Percentiles rank a stretch among this genome's conserved stretches.
Evolutionary conservation across 2,113 vertebrate genomes (phyloP).

Genomic region (Bubalus kerabau): DNA sequence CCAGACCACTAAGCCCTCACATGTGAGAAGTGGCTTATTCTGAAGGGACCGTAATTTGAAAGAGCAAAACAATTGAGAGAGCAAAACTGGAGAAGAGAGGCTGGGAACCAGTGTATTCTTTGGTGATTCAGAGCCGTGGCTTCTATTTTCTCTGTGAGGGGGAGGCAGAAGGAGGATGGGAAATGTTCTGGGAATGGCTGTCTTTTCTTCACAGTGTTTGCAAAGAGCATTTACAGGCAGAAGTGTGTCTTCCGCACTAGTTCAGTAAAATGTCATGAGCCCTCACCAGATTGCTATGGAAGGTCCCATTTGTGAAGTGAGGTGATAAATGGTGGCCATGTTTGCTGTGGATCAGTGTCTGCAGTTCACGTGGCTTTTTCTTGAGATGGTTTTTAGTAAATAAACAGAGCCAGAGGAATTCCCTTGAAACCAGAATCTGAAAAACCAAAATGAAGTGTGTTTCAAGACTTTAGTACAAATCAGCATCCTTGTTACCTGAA

Average conservation of each 20-base stretch:
- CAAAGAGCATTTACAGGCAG: conserved; percentile 8
- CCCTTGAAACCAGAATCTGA: not conserved
- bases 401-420: not conserved
- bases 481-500: not conserved
- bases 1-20: not conserved
- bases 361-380: not conserved
- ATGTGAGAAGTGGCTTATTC: conserved; percentile 1
- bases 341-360: not conserved
- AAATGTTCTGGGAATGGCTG: conserved; percentile 42
- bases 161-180: not conserved
- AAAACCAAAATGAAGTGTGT: not conserved
- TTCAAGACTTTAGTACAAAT: not conserved
- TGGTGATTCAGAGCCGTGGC: not conserved
- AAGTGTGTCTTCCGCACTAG: not conserved
- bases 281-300: conserved; percentile 21
- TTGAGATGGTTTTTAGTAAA: conserved; percentile 32
- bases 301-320: not conserved
- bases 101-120: not conserved
- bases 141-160: not conserved
- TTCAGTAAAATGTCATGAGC: not conserved
- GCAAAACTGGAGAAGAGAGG: not conserved
- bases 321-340: not conserved
- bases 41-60: not conserved
- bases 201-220: conserved; percentile 54
- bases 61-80: not conserved